Evolutionary conservation across 1,140 invertebrate genomes (phyloP), one percentile per base, ranked within the genome.

Genomic region (Adelges cooleyi): DNA sequence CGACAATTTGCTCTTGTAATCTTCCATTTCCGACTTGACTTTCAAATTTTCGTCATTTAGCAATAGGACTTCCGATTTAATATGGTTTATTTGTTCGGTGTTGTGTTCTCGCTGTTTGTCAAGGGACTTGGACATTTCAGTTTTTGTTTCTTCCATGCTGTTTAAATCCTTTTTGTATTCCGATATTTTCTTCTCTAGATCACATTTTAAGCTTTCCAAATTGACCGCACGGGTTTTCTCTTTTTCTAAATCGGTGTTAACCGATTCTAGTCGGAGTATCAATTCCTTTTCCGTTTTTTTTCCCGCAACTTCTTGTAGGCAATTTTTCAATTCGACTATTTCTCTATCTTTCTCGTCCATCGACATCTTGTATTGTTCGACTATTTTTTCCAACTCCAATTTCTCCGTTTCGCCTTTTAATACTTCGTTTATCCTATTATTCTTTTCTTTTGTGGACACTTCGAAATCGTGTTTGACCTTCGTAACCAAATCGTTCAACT

Each of bases 261-360:
- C 42, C 15, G 40, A 48, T 20, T 62, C 56, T 46, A 62, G 22
- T 20, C 44, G 27, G 2, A 62, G n/a, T 17, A 62, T 48, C 13
- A 62, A 48, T 46, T 48, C 42, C 18, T 62, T 62, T 46, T 62
- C 56, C 20, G 17, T 46, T 46, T 33, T 46, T 20, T 62, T 62
- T 22, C 46, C 42, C n/a, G 13, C 15, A 33, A 29, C 18, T 17
- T 33, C 42, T 10, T 62, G 15, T 62, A 62, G n/a, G n/a, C 29
- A 5, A 3, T 20, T 62, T 29, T 46, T 62, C 17, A 62, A 33
- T 20, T 17, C 0, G 17, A 20, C 1, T 9, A 62, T 62, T 29
- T 62, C 56, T 33, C 8, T 62, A 46, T 46, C 3, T 46, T 62
- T 62, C 46, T 46, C 56, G 46, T 29, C 17, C 0, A 62, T 0